Evolutionary conservation across 2,113 vertebrate genomes (phyloP).

Genomic region (Podarcis raffonei): DNA sequence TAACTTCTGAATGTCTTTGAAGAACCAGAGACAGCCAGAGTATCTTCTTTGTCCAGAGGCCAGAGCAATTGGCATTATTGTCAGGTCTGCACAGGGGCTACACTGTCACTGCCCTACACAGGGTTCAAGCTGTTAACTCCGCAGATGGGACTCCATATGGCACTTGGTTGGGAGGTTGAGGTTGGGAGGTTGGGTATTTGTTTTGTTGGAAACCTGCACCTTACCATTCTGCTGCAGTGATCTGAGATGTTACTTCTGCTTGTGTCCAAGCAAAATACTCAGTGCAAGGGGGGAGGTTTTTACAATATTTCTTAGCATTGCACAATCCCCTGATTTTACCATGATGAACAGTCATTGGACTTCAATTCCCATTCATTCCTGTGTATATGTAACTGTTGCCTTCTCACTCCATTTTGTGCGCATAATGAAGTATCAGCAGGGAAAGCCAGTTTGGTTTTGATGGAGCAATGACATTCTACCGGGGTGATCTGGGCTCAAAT

Average conservation of each 20-base stretch:
- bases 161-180: background rate
- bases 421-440: background rate
- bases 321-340: background rate
- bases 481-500: background rate
- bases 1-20: background rate
- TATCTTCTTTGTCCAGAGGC: background rate
- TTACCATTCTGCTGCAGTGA: background rate
- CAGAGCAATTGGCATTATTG: background rate
- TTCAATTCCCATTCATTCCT: background rate
- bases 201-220: background rate
- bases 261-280: background rate
- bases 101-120: background rate
- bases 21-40: background rate
- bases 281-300: background rate
- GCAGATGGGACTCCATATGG: slow-evolving; percentile 12
- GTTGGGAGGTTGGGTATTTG: background rate
- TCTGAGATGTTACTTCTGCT: background rate
- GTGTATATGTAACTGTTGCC: background rate
- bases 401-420: background rate
- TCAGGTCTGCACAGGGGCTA: background rate
- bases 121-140: slow-evolving; percentile 4
- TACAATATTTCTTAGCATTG: no score
- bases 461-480: background rate
- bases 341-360: background rate
- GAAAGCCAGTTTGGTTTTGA: background rate